Evolutionary conservation across 2,888 invertebrate genomes (phyloP).

Genomic region (Andrena hattorfiana): DNA sequence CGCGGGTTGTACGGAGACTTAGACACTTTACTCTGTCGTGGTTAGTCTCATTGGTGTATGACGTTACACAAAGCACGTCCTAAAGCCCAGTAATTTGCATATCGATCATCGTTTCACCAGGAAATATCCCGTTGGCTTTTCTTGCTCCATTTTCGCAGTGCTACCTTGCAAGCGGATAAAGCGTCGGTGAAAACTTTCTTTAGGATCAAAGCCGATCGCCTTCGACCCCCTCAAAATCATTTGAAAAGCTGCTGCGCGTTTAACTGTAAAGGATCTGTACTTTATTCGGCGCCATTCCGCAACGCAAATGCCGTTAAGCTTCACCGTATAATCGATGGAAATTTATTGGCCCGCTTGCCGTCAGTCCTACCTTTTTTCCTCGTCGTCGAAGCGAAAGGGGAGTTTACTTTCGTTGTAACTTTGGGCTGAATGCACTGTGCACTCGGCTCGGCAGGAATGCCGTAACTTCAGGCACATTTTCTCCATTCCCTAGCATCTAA

Average conservation of each 20-base stretch:
- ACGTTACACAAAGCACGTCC: not conserved
- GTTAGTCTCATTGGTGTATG: too few species aligned
- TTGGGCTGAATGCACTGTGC: not conserved
- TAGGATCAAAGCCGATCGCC: not conserved
- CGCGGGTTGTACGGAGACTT: too few species aligned
- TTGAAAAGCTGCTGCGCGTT: not conserved
- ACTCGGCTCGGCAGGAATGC: not conserved
- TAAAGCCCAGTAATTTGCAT: slow-evolving; percentile 25
- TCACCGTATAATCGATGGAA: slow-evolving; percentile 32
- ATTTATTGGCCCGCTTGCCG: not conserved
- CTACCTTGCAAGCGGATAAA: not conserved
- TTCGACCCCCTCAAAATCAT: not conserved
- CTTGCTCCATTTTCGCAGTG: slow-evolving; percentile 21
- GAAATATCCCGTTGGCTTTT: slow-evolving; percentile 1
- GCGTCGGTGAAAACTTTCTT: slow-evolving; percentile 5
- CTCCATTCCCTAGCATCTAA: too few species aligned
- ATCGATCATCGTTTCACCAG: slow-evolving; percentile 9
- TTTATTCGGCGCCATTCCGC: slow-evolving; percentile 9
- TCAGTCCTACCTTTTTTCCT: not conserved
- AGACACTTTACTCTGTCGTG: too few species aligned
- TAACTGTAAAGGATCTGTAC: not conserved
- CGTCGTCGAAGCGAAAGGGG: not conserved
- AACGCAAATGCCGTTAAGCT: not conserved
- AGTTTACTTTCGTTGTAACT: not conserved
- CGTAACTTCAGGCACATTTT: not conserved